Evolutionary conservation across 2,797 vertebrate genomes (phyloP), one percentile per base, ranked within the genome.

Genomic region (Microctenopoma steveboyesi): DNA sequence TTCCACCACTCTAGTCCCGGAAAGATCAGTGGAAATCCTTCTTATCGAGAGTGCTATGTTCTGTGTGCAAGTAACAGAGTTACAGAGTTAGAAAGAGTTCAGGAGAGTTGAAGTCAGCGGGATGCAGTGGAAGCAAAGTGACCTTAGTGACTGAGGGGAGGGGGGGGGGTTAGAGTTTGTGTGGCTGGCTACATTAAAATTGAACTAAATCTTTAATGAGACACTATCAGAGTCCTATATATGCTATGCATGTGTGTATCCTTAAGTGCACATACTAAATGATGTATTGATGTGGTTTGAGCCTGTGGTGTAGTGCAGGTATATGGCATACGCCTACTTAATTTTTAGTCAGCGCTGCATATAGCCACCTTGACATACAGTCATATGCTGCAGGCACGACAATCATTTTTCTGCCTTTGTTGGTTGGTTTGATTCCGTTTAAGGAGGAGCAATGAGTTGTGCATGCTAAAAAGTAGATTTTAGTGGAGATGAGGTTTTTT

Each of bases 191-290:
- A 76, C 89, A 83, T 91, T 84, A 86, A 90, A 91, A 90, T 85
- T 70, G 81, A 86, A 72, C 69, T 92, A 86, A 88, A 92, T 92
- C 57, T 91, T 92, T 92, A 87, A 93, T 92, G 89, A 91, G 86
- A 66, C 55, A 69, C 78, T 84, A 89, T 89, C 72, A 82, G 78
- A 77, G 77, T 73, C 80, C 67, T 69, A 58, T 78, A 76, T 72
- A 79, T 45, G 37, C 70, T 82, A 39, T 79, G 58, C 25, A 37
- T 61, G 74, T 65, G 74, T 65, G 70, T 57, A 48, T 67, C 77
- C 79, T 82, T 86, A 87, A 86, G 74, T 86, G 86, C 75, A 87
- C 65, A 86, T 80, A 69, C 73, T 68, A 85, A 81, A 85, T 79
- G 64, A 87, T 79, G 73, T 56, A 79, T 71, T 71, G 72, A 84